Percentiles rank a stretch among this genome's conserved stretches.
Conservation (phyloP, 2,797 vertebrate genomes). For the Acrossocheilus wenchowensis region DNA sequence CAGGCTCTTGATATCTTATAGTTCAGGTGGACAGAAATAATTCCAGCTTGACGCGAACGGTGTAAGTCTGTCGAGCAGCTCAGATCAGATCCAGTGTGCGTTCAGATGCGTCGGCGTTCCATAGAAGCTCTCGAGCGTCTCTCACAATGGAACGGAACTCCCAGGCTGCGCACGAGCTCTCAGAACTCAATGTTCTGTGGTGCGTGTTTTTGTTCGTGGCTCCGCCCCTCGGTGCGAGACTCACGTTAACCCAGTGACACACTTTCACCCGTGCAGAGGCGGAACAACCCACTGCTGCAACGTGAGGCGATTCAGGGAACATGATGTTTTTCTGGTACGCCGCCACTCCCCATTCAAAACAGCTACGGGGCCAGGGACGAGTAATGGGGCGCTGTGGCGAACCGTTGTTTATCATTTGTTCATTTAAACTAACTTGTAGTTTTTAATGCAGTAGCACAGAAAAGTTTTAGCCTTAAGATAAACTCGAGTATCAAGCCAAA, state of each 20-base stretch:
- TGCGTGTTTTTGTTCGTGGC: constrained; percentile 72
- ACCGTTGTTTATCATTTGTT: neutral
- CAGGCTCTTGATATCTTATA: neutral
- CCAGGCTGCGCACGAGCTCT: constrained; percentile 53
- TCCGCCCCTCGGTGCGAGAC: constrained; percentile 70
- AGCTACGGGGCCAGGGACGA: neutral
- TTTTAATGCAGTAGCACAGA: neutral
- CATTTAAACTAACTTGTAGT: neutral
- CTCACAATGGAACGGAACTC: constrained; percentile 50
- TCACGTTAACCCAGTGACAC: constrained; percentile 86
- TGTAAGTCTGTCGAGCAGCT: neutral
- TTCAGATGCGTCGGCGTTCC: neutral
- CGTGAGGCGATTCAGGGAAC: neutral
- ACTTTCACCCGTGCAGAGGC: constrained; percentile 74
- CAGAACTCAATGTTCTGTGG: constrained; percentile 78
- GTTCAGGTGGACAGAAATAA: neutral
- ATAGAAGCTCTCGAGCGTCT: neutral
- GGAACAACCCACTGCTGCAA: constrained; percentile 61
- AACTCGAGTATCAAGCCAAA: neutral
- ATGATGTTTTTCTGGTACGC: neutral
- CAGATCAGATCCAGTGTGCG: neutral
- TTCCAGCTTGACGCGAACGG: neutral
- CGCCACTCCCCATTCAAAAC: neutral
- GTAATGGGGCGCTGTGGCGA: neutral
- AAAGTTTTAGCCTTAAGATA: neutral